phyloP scores from a whole-genome alignment of 2,797 vertebrate genomes.

The Dendrocincla fuliginosa region DNA sequence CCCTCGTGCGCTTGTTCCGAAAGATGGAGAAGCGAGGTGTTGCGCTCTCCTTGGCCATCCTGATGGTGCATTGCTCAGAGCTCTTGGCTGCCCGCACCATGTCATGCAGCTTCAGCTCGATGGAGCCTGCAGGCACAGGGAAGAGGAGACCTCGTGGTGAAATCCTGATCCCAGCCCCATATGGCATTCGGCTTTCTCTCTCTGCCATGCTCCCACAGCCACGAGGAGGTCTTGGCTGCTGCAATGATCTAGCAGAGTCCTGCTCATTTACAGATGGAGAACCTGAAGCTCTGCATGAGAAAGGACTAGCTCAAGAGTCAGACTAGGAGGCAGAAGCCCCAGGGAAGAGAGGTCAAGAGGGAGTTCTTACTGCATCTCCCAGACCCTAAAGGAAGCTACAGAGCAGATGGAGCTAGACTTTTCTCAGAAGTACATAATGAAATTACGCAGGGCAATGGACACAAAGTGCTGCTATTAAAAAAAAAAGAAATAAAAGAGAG shows the following conservation, averaged over 20 bases:
- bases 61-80: constrained; percentile 81
- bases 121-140: constrained; percentile 79
- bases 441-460: neutral
- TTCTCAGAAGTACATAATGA: neutral
- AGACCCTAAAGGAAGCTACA: neutral
- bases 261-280: neutral
- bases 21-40: constrained; percentile 89
- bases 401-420: neutral
- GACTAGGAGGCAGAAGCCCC: neutral
- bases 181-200: neutral
- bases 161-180: neutral
- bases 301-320: neutral
- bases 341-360: neutral
- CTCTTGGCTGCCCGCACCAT: constrained; percentile 87
- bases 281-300: neutral
- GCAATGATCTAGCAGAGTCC: neutral
- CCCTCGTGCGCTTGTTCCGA: constrained; percentile 85
- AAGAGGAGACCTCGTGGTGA: neutral
- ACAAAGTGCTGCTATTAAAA: neutral
- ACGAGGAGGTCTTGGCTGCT: rapidly evolving
- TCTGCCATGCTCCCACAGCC: neutral
- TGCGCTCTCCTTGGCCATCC: constrained; percentile 85
- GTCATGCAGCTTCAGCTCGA: constrained; percentile 87
- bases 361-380: neutral
- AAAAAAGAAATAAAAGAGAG: neutral